Conservation (phyloP, 35 echinoderm and acorn worm species). For the Hemicentrotus pulcherrimus region DNA sequence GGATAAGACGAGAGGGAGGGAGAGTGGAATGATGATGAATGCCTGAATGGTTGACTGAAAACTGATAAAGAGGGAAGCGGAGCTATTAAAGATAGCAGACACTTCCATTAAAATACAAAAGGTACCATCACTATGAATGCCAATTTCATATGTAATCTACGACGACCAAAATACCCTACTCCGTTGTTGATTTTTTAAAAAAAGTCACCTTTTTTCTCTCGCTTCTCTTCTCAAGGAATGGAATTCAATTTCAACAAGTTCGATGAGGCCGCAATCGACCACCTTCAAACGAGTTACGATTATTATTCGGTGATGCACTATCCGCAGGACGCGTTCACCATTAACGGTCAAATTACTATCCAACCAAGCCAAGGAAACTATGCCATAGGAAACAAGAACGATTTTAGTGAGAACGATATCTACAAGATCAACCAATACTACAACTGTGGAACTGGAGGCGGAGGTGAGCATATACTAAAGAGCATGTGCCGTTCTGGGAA, state of each 20-base stretch:
- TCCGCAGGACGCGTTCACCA: conserved; percentile 73
- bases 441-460: conserved; percentile 61
- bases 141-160: too few species aligned
- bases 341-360: conserved; percentile 67
- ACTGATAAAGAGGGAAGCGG: too few species aligned
- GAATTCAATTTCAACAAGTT: conserved; percentile 78
- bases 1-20: too few species aligned
- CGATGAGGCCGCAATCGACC: conserved; percentile 49
- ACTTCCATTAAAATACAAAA: too few species aligned
- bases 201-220: neutral
- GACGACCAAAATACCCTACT: too few species aligned
- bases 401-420: conserved; percentile 83
- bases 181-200: too few species aligned
- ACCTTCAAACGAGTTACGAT: conserved; percentile 76
- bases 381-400: conserved; percentile 68
- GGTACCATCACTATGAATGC: too few species aligned
- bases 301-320: conserved; percentile 94
- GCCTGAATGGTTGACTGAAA: too few species aligned
- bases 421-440: conserved; percentile 77
- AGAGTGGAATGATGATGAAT: too few species aligned
- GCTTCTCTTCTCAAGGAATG: conserved; percentile 52
- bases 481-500: neutral
- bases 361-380: conserved; percentile 45
- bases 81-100: too few species aligned
- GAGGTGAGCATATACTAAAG: neutral